Base-by-base conservation (phyloP, 2,797 vertebrate genomes). In the Rhyacichthys aspro region DNA sequence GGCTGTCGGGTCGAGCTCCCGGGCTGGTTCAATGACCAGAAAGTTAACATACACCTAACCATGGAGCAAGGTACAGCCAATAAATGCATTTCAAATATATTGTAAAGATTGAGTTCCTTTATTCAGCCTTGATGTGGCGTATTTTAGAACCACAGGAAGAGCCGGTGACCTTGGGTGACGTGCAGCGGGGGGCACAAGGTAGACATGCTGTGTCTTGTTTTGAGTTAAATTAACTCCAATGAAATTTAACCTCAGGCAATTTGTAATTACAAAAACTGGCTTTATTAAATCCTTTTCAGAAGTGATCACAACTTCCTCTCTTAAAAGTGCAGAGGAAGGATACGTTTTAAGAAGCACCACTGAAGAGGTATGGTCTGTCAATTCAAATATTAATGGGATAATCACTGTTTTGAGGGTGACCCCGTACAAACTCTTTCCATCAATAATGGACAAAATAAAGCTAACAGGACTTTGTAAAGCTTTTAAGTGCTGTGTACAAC, bases 1-100 rank as follows among this genome's bases (percentile, higher is more conserved):
- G 91, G 93, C 81, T 95, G 94, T 79, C 89, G 93, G 2, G 70
- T 95, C 14, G 60, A 93, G 71, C 33, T 91, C 55, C 17, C 66
- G 0, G 93, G 94, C 0, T 53, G 0, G 50, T 83, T 93, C 72
- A 95, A 94, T 1, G 93, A 95, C 34, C 1, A 61, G 1, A 72
- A 55, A 18, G 12, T 1, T 3, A 62, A 86, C 47, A 8, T 45
- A 9, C 0, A 71, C 0, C 74, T 95, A 68, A 14, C 87, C 56
- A 55, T 69, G 49, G 74, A 88, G 84, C 90, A 78, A 77, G 84
- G 86, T 88, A 73, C 61, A 4, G 9, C 37, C 0, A 14, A 14
- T 10, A 46, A 48, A 34, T 36, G 3, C 8, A 2, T 9, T 7
- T 8, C 32, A 9, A 1, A 0, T 39, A 1, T 39, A 16, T 63